These are phyloP conservation scores for Dolichomitus sp. DNA, from an alignment of 2,888 invertebrate species.

Conservation along the genomic window DNA sequence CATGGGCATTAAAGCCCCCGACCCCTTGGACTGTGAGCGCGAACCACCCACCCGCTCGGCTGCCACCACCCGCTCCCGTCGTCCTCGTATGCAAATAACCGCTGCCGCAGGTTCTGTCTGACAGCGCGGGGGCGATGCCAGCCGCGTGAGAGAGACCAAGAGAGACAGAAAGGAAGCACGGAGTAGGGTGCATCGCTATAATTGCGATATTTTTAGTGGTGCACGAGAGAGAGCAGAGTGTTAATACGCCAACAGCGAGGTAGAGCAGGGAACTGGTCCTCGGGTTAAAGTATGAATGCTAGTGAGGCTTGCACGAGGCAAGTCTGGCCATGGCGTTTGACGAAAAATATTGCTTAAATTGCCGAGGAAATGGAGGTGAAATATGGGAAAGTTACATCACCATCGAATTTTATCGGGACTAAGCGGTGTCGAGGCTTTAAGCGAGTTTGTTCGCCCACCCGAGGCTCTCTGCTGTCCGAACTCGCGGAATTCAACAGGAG, in stretches of 20 bases:
- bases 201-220: slow-evolving; percentile 77
- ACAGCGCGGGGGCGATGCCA: slow-evolving; percentile 41
- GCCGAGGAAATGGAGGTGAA: slow-evolving; percentile 29
- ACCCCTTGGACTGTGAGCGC: slow-evolving; percentile 62
- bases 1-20: slow-evolving; percentile 84
- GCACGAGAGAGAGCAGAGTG: slow-evolving; percentile 51
- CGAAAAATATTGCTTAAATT: slow-evolving; percentile 18
- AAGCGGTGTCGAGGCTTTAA: slow-evolving; percentile 26
- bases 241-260: slow-evolving; percentile 60
- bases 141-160: slow-evolving; percentile 2
- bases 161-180: background rate
- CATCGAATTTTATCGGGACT: slow-evolving; percentile 27
- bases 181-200: slow-evolving; percentile 67
- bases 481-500: slow-evolving; percentile 28
- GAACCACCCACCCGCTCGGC: slow-evolving; percentile 61
- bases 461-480: background rate
- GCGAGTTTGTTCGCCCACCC: slow-evolving; percentile 3
- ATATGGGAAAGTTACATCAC: slow-evolving; percentile 34
- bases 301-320: slow-evolving; percentile 10
- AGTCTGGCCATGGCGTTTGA: slow-evolving; percentile 11
- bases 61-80: slow-evolving; percentile 70
- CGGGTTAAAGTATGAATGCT: slow-evolving; percentile 46
- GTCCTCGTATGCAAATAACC: slow-evolving; percentile 84
- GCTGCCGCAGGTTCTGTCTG: slow-evolving; percentile 76
- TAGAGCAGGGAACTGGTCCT: slow-evolving; percentile 14